phyloP scores from a whole-genome alignment of 2,113 vertebrate species.

The Gymnocephalus cernua region DNA sequence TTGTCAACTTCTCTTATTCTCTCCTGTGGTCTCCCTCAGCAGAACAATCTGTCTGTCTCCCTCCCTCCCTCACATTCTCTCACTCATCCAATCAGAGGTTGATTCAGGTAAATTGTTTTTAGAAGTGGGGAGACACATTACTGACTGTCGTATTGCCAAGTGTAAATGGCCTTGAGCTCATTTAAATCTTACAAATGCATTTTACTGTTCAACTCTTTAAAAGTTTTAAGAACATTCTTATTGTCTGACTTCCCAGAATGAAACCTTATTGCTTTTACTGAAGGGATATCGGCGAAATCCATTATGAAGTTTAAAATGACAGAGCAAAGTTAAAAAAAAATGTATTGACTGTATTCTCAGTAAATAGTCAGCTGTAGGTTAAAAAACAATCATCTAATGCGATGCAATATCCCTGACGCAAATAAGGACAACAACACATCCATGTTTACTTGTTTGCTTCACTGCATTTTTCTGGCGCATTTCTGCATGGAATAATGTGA shows the following conservation, averaged over 20 bases:
- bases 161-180: slow-evolving; percentile 13
- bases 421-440: background rate
- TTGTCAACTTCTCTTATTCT: background rate
- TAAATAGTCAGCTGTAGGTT: too few relatives aligned
- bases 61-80: background rate
- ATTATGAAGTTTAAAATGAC: background rate
- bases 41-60: background rate
- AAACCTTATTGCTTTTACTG: background rate
- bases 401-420: background rate
- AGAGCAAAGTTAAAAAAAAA: background rate
- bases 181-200: background rate
- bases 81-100: background rate
- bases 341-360: too few relatives aligned
- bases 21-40: background rate
- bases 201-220: background rate
- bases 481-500: background rate
- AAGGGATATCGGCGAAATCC: background rate
- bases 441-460: background rate
- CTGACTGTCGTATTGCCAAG: background rate
- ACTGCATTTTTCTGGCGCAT: background rate
- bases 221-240: background rate
- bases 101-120: slow-evolving; percentile 9
- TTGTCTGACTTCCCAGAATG: background rate
- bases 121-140: background rate
- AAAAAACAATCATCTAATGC: background rate